Evolutionary conservation across 2,888 invertebrate genomes (phyloP).

Genomic region (Malthinus seriepunctatus): DNA sequence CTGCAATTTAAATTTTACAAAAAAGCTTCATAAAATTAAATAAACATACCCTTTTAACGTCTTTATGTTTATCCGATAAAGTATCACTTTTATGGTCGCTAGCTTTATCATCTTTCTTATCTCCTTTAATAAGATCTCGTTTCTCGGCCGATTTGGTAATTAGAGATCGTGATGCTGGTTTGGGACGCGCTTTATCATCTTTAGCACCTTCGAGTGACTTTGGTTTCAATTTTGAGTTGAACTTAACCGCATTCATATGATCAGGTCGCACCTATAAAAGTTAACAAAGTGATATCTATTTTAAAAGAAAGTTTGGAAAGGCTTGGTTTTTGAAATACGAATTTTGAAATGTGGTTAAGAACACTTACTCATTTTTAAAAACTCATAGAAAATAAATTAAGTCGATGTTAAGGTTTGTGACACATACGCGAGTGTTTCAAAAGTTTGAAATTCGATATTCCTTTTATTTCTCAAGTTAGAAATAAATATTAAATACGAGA

Average conservation of each 20-base stretch:
- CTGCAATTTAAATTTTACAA: constrained; percentile 24
- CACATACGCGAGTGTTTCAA: too few relatives aligned
- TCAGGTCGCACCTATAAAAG: constrained; percentile 48
- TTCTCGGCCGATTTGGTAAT: constrained; percentile 24
- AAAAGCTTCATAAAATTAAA: background rate
- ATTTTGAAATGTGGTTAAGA: too few relatives aligned
- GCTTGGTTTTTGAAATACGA: too few relatives aligned
- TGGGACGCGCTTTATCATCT: constrained; percentile 16
- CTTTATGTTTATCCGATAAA: constrained; percentile 13
- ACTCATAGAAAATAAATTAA: too few relatives aligned
- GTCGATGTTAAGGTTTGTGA: too few relatives aligned
- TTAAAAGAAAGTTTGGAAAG: background rate
- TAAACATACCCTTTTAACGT: constrained; percentile 7
- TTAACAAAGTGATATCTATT: constrained; percentile 14
- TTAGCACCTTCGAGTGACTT: background rate
- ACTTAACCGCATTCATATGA: constrained; percentile 46
- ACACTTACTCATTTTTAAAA: too few relatives aligned
- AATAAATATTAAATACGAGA: too few relatives aligned
- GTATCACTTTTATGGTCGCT: constrained; percentile 18
- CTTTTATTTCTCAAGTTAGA: too few relatives aligned
- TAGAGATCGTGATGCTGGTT: constrained; percentile 4
- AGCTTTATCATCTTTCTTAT: constrained; percentile 30
- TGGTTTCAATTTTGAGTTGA: constrained; percentile 28
- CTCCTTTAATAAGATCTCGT: constrained; percentile 34
- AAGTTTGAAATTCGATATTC: too few relatives aligned